These are phyloP conservation scores for Lytechinus variegatus DNA, from an alignment of 35 echinoderm and acorn worm genomes.

Conservation along the genomic window DNA sequence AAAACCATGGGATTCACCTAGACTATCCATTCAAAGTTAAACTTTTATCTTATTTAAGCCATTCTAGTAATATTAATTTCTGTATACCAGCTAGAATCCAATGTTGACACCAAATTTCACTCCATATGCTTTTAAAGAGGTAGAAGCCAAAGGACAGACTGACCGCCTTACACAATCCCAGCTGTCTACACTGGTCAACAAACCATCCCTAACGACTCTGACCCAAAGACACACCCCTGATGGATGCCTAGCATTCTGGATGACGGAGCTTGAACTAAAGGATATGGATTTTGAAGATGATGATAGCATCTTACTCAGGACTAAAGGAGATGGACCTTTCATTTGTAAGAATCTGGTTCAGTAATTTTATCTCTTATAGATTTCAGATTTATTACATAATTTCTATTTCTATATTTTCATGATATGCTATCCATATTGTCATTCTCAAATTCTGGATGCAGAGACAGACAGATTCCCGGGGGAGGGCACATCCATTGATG, in stretches of 20 bases:
- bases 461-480: too few relatives aligned
- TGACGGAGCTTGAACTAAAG: constrained; percentile 72
- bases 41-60: too few relatives aligned
- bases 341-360: constrained; percentile 67
- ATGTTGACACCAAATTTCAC: too few relatives aligned
- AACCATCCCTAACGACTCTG: constrained; percentile 61
- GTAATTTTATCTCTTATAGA: neutral
- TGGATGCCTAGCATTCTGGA: constrained; percentile 78
- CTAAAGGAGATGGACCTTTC: constrained; percentile 83
- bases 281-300: constrained; percentile 78
- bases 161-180: constrained; percentile 69
- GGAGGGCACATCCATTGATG: too few relatives aligned
- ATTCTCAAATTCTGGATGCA: too few relatives aligned
- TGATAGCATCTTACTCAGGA: constrained; percentile 76
- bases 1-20: too few relatives aligned
- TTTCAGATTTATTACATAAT: neutral
- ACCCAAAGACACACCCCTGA: constrained; percentile 70
- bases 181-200: constrained; percentile 58
- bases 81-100: too few relatives aligned
- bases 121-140: constrained; percentile 55
- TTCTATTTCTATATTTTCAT: neutral
- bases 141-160: constrained; percentile 79
- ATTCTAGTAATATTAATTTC: too few relatives aligned
- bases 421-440: too few relatives aligned
- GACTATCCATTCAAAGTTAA: too few relatives aligned